Percentiles rank a stretch among this genome's conserved stretches.
Evolutionary conservation across 2,888 invertebrate species (phyloP).

Genomic region (Cartodere bifasciata): DNA sequence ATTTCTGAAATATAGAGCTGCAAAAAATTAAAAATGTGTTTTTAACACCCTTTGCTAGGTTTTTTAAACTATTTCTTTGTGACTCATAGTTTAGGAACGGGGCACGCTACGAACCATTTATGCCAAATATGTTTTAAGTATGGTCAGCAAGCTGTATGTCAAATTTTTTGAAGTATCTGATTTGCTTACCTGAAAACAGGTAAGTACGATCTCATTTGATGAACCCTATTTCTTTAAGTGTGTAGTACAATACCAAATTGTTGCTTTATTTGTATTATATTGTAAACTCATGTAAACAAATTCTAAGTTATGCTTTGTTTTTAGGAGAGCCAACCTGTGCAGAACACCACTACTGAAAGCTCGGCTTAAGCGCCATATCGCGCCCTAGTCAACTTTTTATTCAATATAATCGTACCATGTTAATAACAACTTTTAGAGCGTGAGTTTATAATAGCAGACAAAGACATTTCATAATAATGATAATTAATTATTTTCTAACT

Average conservation of each 20-base stretch:
- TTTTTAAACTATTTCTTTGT: too few species aligned
- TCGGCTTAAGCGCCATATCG: slow-evolving; percentile 40
- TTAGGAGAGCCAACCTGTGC: slow-evolving; percentile 46
- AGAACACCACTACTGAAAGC: slow-evolving; percentile 48
- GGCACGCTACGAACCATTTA: too few species aligned
- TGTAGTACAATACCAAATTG: too few species aligned
- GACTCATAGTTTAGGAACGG: too few species aligned
- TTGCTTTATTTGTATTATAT: neutral
- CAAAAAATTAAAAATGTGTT: too few species aligned
- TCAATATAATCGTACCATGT: slow-evolving; percentile 31
- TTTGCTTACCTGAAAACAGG: too few species aligned
- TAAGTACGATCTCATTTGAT: neutral
- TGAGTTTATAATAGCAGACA: slow-evolving; percentile 35
- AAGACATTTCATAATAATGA: slow-evolving; percentile 33
- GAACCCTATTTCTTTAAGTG: too few species aligned
- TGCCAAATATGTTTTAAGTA: too few species aligned
- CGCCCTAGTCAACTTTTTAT: slow-evolving; percentile 25
- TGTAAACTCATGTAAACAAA: neutral
- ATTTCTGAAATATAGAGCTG: too few species aligned
- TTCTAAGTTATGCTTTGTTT: slow-evolving; percentile 20
- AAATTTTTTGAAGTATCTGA: too few species aligned
- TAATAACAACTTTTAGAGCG: slow-evolving; percentile 37
- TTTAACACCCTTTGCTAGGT: too few species aligned
- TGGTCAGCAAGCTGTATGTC: too few species aligned
- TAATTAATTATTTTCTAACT: slow-evolving; percentile 1